Evolutionary conservation across 2,888 invertebrate species (phyloP), one percentile per base, ranked within the genome.

Genomic region (Archips xylosteana): DNA sequence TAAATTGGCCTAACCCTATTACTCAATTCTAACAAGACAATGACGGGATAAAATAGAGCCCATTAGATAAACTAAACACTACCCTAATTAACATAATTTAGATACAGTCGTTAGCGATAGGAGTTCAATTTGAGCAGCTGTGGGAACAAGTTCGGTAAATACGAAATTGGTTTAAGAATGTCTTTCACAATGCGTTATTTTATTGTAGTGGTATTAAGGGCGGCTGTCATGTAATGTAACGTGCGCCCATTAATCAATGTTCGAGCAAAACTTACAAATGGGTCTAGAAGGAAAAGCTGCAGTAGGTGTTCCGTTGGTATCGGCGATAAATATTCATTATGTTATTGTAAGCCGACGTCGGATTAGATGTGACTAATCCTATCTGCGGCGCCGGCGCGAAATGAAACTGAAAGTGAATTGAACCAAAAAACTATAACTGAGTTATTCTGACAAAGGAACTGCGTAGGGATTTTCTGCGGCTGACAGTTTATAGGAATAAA

Each of bases 1-100:
- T 76, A 84, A 84, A 84, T 85, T 80, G 80, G 75, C 77, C 78
- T 70, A 70, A 77, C 75, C 72, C 57, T 60, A 74, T 45, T 59
- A 71, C 59, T 49, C 47, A 65, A 65, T 71, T 59, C 36, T 59
- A 64, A 61, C 15, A 71, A 36, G 71, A 65, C 45, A 71, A 36
- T 42, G 60, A 60, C 42, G 61, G 57, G 32, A 63, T 51, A 59
- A 68, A 45, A 62, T 54, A 70, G 45, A 68, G 39, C 65, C 69
- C 45, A 64, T 15, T 39, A 47, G 42, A 60, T 47, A 60, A 63
- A n/a, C 34, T 63, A 60, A 60, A 60, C 39, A 13, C 32, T 39
- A n/a, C 42, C 45, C 42, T 65, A 71, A 63, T 74, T 71, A 57
- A 15, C 45, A 63, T 74, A 62, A 74, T 57, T 71, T 54, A 74